Evolutionary conservation across 2,113 vertebrate genomes (phyloP), one percentile per base, ranked within the genome.

Genomic region (pig (Sus scrofa)): DNA sequence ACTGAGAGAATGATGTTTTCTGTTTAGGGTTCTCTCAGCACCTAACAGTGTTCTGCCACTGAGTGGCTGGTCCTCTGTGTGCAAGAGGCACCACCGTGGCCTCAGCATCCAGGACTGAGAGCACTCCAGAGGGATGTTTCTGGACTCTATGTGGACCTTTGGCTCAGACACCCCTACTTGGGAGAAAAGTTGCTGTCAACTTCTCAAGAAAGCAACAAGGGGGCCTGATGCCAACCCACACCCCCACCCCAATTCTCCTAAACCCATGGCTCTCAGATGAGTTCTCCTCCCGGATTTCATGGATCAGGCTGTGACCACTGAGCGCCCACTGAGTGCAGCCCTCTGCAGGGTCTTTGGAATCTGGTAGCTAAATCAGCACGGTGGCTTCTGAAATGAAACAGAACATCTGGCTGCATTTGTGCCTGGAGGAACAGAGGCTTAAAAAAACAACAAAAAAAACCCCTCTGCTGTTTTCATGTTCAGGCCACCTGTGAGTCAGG

Each of bases 171-270:
- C 54, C 44, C 73, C 34, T 3, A 4, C 2, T 0, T 13, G n/a
- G 9, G 11, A 68, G 22, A 20, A 50, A 90, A 9, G 7, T 0
- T 44, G 5, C 15, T 24, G n/a, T 30, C 20, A 8, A 50, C 24
- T 50, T 34, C 3, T 11, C 52, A 71, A 65, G 95, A 60, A 67
- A 62, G 50, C 54, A 44, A 44, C 8, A 4, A 11, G 19, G 34
- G 65, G 11, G 0, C 56, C 12, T 19, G 19, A 27, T 3, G 10
- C 19, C 60, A 32, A 13, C n/a, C 20, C 12, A 6, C 0, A 0
- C 27, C 54, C 65, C 82, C n/a, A 26, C 15, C 18, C 26, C 68
- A 26, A 22, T 54, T 82, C 37, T 39, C 32, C 37, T 54, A 56
- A 70, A 44, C 16, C 39, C 39, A 6, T 0, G 5, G 67, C 73